Percentiles rank a stretch among this genome's conserved stretches.
Conservation (phyloP, 2,113 vertebrate species). For the Cololabis saira region DNA sequence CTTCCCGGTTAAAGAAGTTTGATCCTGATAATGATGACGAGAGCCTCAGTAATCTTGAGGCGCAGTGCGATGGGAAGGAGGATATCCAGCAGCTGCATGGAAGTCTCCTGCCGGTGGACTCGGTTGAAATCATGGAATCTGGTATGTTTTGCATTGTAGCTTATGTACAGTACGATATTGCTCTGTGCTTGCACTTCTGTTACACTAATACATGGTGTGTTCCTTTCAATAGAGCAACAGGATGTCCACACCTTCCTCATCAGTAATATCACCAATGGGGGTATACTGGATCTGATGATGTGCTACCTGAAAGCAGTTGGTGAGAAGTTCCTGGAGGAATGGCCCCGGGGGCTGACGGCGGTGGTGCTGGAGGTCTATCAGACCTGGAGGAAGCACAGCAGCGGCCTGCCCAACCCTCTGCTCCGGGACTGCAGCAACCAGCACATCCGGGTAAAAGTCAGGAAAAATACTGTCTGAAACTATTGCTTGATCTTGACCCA, state of each 20-base stretch:
- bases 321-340: slow-evolving; percentile 88
- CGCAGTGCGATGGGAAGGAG: slow-evolving; percentile 86
- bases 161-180: background rate
- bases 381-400: slow-evolving; percentile 93
- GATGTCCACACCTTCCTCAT: slow-evolving; percentile 92
- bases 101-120: slow-evolving; percentile 81
- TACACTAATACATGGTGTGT: background rate
- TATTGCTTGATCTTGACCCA: too few species aligned
- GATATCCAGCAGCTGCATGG: slow-evolving; percentile 83
- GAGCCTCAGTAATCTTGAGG: slow-evolving; percentile 88
- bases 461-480: background rate
- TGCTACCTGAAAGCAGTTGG: slow-evolving; percentile 92
- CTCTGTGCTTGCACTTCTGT: background rate
- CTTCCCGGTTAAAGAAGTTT: slow-evolving; percentile 91
- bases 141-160: slow-evolving; percentile 74
- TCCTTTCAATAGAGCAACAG: slow-evolving; percentile 85
- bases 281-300: slow-evolving; percentile 94
- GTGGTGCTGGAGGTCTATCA: slow-evolving; percentile 90
- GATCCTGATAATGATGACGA: slow-evolving; percentile 95
- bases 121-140: slow-evolving; percentile 89
- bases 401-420: slow-evolving; percentile 92
- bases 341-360: slow-evolving; percentile 88
- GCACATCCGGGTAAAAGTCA: slow-evolving; percentile 87
- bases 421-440: slow-evolving; percentile 89
- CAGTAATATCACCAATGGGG: slow-evolving; percentile 90